These are phyloP conservation scores for Opisthograptis luteolata DNA, from an alignment of 2,888 invertebrate genomes.

Conservation along the genomic window DNA sequence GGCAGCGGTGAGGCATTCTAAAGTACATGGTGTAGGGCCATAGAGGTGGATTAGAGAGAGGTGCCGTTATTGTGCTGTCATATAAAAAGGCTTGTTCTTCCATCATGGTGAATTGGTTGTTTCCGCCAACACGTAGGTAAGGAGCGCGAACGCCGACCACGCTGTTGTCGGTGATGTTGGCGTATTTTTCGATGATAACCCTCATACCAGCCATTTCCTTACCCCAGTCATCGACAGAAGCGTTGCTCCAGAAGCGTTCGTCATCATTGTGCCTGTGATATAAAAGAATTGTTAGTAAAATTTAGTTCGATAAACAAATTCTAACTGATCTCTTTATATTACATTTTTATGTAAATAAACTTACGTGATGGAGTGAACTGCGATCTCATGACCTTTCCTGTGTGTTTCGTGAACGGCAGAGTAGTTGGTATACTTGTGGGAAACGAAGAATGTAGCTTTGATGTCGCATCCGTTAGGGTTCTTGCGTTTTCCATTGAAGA, in stretches of 20 bases:
- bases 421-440: slow-evolving; percentile 97
- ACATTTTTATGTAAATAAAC: slow-evolving; percentile 49
- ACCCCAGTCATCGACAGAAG: slow-evolving; percentile 96
- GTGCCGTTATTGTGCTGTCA: slow-evolving; percentile 97
- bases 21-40: slow-evolving; percentile 99
- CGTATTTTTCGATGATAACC: slow-evolving; percentile 94
- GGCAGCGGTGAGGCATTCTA: slow-evolving; percentile 97
- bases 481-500: slow-evolving; percentile 94
- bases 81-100: slow-evolving; percentile 97
- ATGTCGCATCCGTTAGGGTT: slow-evolving; percentile 97
- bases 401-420: slow-evolving; percentile 96
- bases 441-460: slow-evolving; percentile 95
- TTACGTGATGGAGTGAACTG: slow-evolving; percentile 97
- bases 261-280: slow-evolving; percentile 92
- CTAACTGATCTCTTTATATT: too few relatives aligned
- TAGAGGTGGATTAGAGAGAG: slow-evolving; percentile 94
- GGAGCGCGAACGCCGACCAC: slow-evolving; percentile 96
- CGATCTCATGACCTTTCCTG: slow-evolving; percentile 96
- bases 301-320: neutral
- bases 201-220: slow-evolving; percentile 98
- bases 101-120: slow-evolving; percentile 99
- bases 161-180: slow-evolving; percentile 95
- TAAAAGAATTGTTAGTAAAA: slow-evolving; percentile 6
- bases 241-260: slow-evolving; percentile 96
- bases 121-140: slow-evolving; percentile 95